A percentile compares a stretch with the other conserved stretches of the same genome.
Evolutionary conservation across 2,888 invertebrate genomes (phyloP).

Genomic region (Scelioninae gen. 1): DNA sequence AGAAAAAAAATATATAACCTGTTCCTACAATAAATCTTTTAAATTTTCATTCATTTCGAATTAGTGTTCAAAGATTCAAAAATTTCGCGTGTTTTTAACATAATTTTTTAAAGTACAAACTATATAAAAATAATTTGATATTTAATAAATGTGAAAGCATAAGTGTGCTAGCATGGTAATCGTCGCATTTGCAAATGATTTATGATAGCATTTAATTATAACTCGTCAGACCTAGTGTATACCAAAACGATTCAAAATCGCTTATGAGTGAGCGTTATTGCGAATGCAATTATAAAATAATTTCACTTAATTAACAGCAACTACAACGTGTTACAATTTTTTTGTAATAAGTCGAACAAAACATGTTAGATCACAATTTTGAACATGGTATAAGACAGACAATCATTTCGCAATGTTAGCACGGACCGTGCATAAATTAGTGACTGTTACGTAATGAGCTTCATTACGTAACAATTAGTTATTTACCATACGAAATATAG

Average conservation of each 20-base stretch:
- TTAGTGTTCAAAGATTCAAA: too few species aligned
- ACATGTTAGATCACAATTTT: too few species aligned
- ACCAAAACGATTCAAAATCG: constrained; percentile 2
- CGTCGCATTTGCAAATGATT: constrained; percentile 1
- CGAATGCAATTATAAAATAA: constrained; percentile 14
- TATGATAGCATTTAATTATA: constrained; percentile 11
- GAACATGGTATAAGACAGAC: too few species aligned
- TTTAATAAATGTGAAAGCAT: not conserved
- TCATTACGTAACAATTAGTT: too few species aligned
- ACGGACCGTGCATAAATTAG: too few species aligned
- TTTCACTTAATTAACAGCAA: constrained; percentile 9
- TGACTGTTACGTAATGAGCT: too few species aligned
- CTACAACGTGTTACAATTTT: not conserved
- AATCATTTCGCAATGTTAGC: too few species aligned
- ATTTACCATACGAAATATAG: too few species aligned
- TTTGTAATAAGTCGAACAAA: too few species aligned
- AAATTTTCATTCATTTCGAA: too few species aligned
- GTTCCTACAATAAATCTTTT: too few species aligned
- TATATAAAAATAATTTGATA: not conserved
- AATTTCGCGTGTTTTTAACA: not conserved
- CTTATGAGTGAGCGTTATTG: not conserved
- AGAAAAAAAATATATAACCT: too few species aligned
- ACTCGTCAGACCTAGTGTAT: constrained; percentile 9
- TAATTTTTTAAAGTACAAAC: not conserved
- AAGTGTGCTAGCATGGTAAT: not conserved